Percentiles rank a stretch among this genome's conserved stretches.
Evolutionary conservation across 2,797 vertebrate genomes (phyloP).

Genomic region (Harpagifer antarcticus): DNA sequence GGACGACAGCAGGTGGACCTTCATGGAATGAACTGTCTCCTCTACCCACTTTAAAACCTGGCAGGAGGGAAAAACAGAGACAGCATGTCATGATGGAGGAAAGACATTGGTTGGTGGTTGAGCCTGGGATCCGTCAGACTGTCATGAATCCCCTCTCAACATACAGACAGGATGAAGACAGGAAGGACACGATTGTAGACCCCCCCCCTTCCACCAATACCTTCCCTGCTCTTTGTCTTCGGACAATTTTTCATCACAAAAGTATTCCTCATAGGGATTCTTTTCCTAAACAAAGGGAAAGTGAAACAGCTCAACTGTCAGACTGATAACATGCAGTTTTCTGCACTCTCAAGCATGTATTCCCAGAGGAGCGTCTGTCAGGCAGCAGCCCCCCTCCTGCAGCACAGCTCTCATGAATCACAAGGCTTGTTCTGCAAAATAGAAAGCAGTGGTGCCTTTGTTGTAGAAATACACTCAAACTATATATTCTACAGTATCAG

Average conservation of each 20-base stretch:
- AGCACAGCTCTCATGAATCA: constrained; percentile 68
- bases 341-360: constrained; percentile 70
- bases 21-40: constrained; percentile 93
- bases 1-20: constrained; percentile 93
- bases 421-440: constrained; percentile 45
- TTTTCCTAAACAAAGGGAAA: constrained; percentile 79
- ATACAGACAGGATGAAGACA: constrained; percentile 35
- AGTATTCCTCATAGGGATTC: constrained; percentile 65
- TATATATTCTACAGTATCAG: constrained; percentile 32
- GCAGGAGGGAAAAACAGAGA: constrained; percentile 21
- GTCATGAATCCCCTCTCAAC: constrained; percentile 14
- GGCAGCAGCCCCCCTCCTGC: constrained; percentile 32
- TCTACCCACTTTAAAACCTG: constrained; percentile 98
- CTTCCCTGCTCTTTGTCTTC: constrained; percentile 61
- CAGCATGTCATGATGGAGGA: neutral
- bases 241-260: constrained; percentile 62
- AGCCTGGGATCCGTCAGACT: constrained; percentile 39
- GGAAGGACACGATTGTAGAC: constrained; percentile 42
- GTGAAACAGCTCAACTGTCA: constrained; percentile 78
- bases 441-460: constrained; percentile 38
- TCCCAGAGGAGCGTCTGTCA: constrained; percentile 70
- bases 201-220: constrained; percentile 9
- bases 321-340: constrained; percentile 81
- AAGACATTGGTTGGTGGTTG: constrained; percentile 6
- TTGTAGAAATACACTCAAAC: constrained; percentile 52